Conservation (phyloP, 2,888 invertebrate species). For the Scrobipalpa atriplicella region DNA sequence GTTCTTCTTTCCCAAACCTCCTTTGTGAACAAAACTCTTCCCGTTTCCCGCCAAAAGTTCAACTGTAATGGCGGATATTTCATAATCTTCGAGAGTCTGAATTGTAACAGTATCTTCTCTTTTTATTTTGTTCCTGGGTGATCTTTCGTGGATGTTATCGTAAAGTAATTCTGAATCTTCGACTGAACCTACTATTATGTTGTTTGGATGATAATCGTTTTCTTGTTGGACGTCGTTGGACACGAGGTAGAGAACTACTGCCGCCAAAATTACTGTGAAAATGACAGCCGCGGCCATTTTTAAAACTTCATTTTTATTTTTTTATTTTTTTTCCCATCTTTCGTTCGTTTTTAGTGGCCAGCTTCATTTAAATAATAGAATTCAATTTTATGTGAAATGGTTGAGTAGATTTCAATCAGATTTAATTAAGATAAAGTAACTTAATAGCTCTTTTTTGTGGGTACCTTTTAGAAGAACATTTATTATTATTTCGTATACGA, state of each 20-base stretch:
- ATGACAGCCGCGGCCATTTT: constrained; percentile 23
- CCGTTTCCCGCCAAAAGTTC: constrained; percentile 30
- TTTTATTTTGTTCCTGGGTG: constrained; percentile 21
- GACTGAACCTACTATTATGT: constrained; percentile 4
- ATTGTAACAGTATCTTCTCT: constrained; percentile 29
- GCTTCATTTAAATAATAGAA: neutral
- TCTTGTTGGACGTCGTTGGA: constrained; percentile 1
- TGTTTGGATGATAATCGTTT: constrained; percentile 8
- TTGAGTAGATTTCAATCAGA: neutral
- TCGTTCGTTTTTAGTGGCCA: constrained; percentile 10
- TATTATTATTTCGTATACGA: too few species aligned
- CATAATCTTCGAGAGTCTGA: constrained; percentile 19
- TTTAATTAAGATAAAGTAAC: constrained; percentile 17
- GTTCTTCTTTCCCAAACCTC: constrained; percentile 24
- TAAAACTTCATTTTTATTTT: neutral
- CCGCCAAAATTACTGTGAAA: constrained; percentile 26
- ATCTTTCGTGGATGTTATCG: constrained; percentile 25
- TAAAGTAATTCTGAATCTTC: constrained; percentile 27
- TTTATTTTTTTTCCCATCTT: constrained; percentile 12
- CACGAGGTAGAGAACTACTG: constrained; percentile 2
- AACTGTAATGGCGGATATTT: constrained; percentile 31
- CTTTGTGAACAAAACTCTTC: constrained; percentile 25
- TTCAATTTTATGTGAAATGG: neutral
- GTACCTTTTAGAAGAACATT: neutral
- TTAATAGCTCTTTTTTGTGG: neutral